Evolutionary conservation across 2,113 vertebrate genomes (phyloP), one percentile per base, ranked within the genome.

Genomic region (Sarotherodon lohbergeri): DNA sequence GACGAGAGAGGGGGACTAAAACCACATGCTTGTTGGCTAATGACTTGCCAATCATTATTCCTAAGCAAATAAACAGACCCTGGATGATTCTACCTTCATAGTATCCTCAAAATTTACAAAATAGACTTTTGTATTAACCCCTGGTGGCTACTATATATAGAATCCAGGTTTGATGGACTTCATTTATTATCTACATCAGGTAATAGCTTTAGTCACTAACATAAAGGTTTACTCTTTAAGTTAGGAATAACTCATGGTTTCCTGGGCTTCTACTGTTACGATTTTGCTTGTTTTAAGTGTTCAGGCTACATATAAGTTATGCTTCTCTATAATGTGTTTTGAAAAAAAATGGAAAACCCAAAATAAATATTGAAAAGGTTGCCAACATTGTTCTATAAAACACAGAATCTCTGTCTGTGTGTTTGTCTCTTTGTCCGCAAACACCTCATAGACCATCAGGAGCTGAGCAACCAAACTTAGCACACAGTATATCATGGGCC

Each of bases 291-390:
- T 68, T 39, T 68, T 39, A 39, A n/a, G 61, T 68, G 6, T 68
- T 8, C 61, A 39, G 61, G 0, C 61, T 66, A 0, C 10, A 66
- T 36, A 7, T 36, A 66, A 36, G 32, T 66, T 36, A 4, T 12
- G 10, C 36, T 66, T 66, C 10, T 66, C 32, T 66, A 66, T 3
- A 63, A 63, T 36, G 5, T 66, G 32, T 66, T 66, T 63, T 36
- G 2, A 0, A 0, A 0, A 3, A 63, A n/a, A 36, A 36, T 2
- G 9, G 61, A n/a, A 66, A 36, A 0, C 17, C 4, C 36, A n/a
- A 36, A 2, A n/a, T 36, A 66, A 36, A 36, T 22, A 22, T 11
- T 22, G 19, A 39, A 8, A 66, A 66, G 0, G 10, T 36, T 66
- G 32, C 32, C 9, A 66, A 66, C 9, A 36, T 2, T 39, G 17